Conservation (phyloP, 2,113 vertebrate genomes). For the Gobiocypris rarus region DNA sequence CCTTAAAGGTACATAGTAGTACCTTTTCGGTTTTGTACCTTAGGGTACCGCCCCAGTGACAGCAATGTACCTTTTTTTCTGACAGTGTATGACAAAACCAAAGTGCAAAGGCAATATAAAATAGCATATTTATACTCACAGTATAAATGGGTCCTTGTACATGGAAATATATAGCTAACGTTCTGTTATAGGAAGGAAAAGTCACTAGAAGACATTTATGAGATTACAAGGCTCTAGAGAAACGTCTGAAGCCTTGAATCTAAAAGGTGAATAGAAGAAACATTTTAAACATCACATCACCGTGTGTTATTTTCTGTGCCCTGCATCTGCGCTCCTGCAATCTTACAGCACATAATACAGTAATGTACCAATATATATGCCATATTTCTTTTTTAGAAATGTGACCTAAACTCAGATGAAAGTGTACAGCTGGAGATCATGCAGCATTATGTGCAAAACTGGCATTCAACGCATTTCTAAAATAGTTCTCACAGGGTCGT, state of each 20-base stretch:
- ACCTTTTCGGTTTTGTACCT: too few species aligned
- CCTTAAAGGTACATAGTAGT: too few species aligned
- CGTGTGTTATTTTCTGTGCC: background rate
- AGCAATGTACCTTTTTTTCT: too few species aligned
- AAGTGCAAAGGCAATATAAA: background rate
- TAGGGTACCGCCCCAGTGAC: too few species aligned
- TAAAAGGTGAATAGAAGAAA: background rate
- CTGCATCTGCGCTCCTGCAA: background rate
- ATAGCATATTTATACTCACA: background rate
- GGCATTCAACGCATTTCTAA: slow-evolving; percentile 15
- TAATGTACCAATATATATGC: background rate
- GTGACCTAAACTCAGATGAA: background rate
- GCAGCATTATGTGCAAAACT: background rate
- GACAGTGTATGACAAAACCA: too few species aligned
- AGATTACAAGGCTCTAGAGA: background rate
- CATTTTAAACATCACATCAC: background rate
- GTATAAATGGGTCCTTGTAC: background rate
- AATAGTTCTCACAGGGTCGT: slow-evolving; percentile 5
- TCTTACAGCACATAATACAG: background rate
- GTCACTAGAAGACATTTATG: background rate
- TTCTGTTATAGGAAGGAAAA: background rate
- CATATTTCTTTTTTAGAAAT: background rate
- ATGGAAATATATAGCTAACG: background rate
- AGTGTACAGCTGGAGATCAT: background rate
- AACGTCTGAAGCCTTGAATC: background rate